Evolutionary conservation across 1,140 invertebrate species (phyloP).

Genomic region (Drosophila mojavensis): DNA sequence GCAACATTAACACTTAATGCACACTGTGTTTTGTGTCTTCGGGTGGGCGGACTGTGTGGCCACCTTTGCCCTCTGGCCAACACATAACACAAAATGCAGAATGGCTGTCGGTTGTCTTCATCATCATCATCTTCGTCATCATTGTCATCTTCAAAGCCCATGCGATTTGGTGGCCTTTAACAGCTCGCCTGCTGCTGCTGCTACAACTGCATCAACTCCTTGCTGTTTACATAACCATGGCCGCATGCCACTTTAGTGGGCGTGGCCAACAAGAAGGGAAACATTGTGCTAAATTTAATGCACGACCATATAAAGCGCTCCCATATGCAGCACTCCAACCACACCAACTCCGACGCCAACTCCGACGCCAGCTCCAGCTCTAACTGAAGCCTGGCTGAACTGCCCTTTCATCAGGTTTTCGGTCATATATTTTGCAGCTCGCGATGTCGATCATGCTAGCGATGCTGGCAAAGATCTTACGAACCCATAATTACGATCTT

Average conservation of each 20-base stretch:
- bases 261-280: constrained; percentile 47
- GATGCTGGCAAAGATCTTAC: constrained; percentile 66
- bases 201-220: constrained; percentile 14
- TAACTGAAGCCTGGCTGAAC: constrained; percentile 30
- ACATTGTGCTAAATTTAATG: constrained; percentile 74
- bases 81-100: constrained; percentile 25
- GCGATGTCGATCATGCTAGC: constrained; percentile 64
- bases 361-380: constrained; percentile 14
- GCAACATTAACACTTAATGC: constrained; percentile 59
- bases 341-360: too few relatives aligned
- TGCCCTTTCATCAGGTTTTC: constrained; percentile 71
- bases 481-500: constrained; percentile 70
- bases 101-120: constrained; percentile 12
- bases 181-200: constrained; percentile 46
- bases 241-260: constrained; percentile 72
- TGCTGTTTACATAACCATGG: constrained; percentile 74
- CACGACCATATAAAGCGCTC: constrained; percentile 60
- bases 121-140: constrained; percentile 64
- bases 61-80: constrained; percentile 51
- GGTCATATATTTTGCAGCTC: constrained; percentile 53
- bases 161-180: constrained; percentile 68
- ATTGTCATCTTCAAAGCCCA: constrained; percentile 65
- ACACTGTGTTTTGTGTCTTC: constrained; percentile 25
- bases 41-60: constrained; percentile 11
- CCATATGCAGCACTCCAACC: constrained; percentile 31